These are phyloP conservation scores for Charaxes varanes DNA, from an alignment of 1,140 invertebrate species.

Conservation along the genomic window DNA sequence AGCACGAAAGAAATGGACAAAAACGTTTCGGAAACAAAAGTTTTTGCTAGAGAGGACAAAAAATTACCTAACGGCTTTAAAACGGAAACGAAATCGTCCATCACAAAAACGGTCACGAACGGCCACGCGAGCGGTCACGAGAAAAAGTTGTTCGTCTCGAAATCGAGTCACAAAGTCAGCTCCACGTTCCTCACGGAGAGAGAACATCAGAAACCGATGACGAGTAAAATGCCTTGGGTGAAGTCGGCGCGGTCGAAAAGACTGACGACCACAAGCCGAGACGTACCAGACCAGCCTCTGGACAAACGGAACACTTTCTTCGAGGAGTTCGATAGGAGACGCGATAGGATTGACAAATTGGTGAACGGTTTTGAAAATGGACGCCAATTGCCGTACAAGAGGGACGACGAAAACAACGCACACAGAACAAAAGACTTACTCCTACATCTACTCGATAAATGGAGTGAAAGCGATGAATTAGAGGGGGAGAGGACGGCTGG, in stretches of 20 bases:
- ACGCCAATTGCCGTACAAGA: constrained; percentile 58
- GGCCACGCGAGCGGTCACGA: constrained; percentile 50
- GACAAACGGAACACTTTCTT: constrained; percentile 75
- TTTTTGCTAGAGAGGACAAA: constrained; percentile 35
- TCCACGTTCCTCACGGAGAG: constrained; percentile 54
- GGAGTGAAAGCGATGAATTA: constrained; percentile 76
- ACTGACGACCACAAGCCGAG: constrained; percentile 76
- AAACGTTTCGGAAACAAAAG: constrained; percentile 51
- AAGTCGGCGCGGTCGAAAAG: constrained; percentile 73
- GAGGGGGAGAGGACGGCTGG: constrained; percentile 59
- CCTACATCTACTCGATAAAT: constrained; percentile 82
- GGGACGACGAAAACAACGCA: constrained; percentile 72
- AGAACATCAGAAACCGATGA: constrained; percentile 53
- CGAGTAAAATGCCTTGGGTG: constrained; percentile 74
- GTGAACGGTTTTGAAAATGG: constrained; percentile 54
- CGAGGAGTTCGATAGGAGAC: constrained; percentile 68
- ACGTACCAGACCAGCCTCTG: constrained; percentile 77
- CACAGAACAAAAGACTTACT: constrained; percentile 83
- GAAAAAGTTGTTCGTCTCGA: constrained; percentile 51
- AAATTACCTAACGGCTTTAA: constrained; percentile 55
- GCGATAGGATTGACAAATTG: constrained; percentile 65
- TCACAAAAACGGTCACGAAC: constrained; percentile 46
- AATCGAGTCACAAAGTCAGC: constrained; percentile 50
- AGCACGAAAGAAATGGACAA: constrained; percentile 55
- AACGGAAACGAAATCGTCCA: constrained; percentile 41